Conservation (phyloP, 1,140 invertebrate genomes). For the Bathynomus jamesi region DNA sequence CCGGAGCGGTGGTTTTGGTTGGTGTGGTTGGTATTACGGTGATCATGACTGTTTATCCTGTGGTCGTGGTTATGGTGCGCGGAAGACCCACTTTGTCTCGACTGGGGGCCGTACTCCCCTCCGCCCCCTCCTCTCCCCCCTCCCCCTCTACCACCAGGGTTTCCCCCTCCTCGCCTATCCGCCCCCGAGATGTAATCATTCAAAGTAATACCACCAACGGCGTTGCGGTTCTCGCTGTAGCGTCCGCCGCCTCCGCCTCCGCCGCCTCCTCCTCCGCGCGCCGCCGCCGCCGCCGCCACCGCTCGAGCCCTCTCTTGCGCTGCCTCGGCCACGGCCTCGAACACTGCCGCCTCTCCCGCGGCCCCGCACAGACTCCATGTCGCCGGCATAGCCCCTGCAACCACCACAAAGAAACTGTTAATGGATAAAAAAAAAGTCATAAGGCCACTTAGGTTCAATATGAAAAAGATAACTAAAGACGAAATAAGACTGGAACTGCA, state of each 20-base stretch:
- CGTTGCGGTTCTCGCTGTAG: neutral
- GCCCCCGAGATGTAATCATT: neutral
- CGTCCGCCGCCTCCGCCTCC: neutral
- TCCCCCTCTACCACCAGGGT: neutral
- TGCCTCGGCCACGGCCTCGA: neutral
- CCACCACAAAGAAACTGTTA: neutral
- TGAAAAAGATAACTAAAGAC: too few species aligned
- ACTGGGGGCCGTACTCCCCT: neutral
- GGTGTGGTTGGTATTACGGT: neutral
- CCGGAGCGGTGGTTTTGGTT: neutral
- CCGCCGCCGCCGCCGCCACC: neutral
- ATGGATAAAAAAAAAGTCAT: neutral
- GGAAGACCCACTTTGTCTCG: neutral
- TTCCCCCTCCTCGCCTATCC: neutral
- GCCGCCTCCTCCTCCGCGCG: neutral
- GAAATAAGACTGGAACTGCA: too few species aligned
- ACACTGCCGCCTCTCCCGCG: neutral
- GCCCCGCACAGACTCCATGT: neutral
- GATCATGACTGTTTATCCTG: neutral
- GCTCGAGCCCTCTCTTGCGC: neutral
- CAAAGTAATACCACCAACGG: neutral
- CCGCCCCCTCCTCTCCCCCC: neutral
- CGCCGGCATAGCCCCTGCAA: constrained; percentile 9
- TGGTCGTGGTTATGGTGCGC: neutral
- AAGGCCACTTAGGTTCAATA: too few species aligned